These are phyloP conservation scores for Eumacrocentrus americanus DNA, from an alignment of 2,888 invertebrate species.

Conservation along the genomic window DNA sequence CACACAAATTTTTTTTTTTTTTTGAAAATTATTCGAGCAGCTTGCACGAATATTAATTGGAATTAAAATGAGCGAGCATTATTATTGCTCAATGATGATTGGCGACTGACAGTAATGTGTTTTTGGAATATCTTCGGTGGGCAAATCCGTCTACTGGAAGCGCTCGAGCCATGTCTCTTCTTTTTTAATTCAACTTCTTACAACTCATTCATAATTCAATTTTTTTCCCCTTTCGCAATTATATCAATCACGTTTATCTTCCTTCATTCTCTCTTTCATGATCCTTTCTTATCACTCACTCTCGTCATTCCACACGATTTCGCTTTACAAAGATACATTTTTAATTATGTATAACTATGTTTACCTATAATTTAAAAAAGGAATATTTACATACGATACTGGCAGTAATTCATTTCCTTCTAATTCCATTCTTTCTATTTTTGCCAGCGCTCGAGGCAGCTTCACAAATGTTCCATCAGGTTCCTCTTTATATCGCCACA, in stretches of 20 bases:
- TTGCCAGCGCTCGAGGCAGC: too few species aligned
- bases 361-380: conserved; percentile 38
- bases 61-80: neutral
- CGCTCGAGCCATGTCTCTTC: conserved; percentile 31
- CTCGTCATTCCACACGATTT: conserved; percentile 31
- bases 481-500: too few species aligned
- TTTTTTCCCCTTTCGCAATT: conserved; percentile 20
- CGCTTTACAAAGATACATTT: conserved; percentile 34
- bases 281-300: conserved; percentile 19
- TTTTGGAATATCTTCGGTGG: conserved; percentile 39
- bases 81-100: neutral
- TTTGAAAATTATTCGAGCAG: neutral
- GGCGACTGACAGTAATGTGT: neutral
- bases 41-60: conserved; percentile 10
- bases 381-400: conserved; percentile 55
- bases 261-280: conserved; percentile 11
- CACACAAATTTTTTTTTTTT: neutral
- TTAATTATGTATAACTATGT: conserved; percentile 40
- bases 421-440: conserved; percentile 23
- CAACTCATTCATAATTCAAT: conserved; percentile 15
- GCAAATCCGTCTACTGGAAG: conserved; percentile 36
- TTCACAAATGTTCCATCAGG: too few species aligned
- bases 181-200: conserved; percentile 16
- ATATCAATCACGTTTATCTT: neutral
- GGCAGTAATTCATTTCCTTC: conserved; percentile 48